Conservation (phyloP, 1,140 invertebrate genomes). For the Tetramorium alpestre region DNA sequence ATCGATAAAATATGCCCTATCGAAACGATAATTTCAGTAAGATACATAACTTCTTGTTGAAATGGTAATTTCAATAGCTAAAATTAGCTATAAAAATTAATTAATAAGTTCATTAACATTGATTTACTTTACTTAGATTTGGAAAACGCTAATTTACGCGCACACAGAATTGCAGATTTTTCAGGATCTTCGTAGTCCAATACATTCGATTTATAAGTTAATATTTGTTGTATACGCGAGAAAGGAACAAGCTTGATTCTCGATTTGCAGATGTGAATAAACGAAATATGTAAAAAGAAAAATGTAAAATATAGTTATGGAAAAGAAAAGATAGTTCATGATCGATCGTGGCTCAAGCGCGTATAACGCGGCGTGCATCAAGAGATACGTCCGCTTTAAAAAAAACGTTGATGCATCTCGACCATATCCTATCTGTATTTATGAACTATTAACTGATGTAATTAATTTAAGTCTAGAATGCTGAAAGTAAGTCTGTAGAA, state of each 20-base stretch:
- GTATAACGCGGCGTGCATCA: not conserved
- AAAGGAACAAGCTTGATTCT: not conserved
- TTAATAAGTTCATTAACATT: constrained; percentile 4
- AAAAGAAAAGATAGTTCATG: constrained; percentile 11
- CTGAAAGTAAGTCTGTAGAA: constrained; percentile 65
- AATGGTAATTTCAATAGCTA: not conserved
- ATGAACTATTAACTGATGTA: constrained; percentile 68
- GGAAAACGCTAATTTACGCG: not conserved
- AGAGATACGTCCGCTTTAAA: constrained; percentile 50
- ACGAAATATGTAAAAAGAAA: constrained; percentile 37
- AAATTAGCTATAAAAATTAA: not conserved
- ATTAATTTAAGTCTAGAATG: constrained; percentile 73
- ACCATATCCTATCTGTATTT: constrained; percentile 76
- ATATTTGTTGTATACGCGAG: not conserved
- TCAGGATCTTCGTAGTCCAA: not conserved
- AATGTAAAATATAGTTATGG: constrained; percentile 51
- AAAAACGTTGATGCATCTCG: constrained; percentile 32
- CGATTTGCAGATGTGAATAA: constrained; percentile 2
- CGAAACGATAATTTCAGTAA: not conserved
- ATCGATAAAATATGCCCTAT: not conserved
- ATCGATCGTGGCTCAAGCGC: constrained; percentile 37
- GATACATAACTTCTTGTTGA: not conserved
- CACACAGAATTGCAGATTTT: constrained; percentile 4
- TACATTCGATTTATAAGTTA: constrained; percentile 1
- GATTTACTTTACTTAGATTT: constrained; percentile 11